Percentiles rank a stretch among this genome's conserved stretches.
phyloP scores from a whole-genome alignment of 2,888 invertebrate genomes.

The Esperia sulphurella region DNA sequence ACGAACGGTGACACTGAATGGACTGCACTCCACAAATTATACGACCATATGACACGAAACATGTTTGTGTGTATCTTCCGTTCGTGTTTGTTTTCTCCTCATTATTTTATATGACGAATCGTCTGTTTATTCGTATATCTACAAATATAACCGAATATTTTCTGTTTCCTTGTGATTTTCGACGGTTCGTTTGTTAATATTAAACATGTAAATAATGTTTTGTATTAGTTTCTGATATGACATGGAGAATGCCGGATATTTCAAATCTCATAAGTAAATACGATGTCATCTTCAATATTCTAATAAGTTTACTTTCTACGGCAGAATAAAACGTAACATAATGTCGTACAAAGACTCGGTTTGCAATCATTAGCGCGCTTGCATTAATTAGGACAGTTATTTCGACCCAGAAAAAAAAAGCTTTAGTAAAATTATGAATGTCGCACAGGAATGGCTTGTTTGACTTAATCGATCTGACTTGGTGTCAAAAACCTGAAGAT shows the following conservation, averaged over 20 bases:
- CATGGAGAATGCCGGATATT: not conserved
- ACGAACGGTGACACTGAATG: slow-evolving; percentile 8
- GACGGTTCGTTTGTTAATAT: not conserved
- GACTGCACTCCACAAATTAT: slow-evolving; percentile 18
- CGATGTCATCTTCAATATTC: too few relatives aligned
- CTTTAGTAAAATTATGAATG: too few relatives aligned
- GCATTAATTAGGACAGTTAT: too few relatives aligned
- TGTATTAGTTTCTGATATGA: not conserved
- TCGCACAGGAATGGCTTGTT: too few relatives aligned
- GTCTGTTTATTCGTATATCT: slow-evolving; percentile 40
- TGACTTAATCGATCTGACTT: too few relatives aligned
- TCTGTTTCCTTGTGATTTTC: slow-evolving; percentile 13
- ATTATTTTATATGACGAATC: slow-evolving; percentile 55
- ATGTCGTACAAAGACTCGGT: too few relatives aligned
- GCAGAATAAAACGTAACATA: too few relatives aligned
- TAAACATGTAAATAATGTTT: not conserved
- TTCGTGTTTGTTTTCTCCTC: slow-evolving; percentile 53
- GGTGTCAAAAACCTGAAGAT: too few relatives aligned
- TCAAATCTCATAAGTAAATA: too few relatives aligned
- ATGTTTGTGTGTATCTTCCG: slow-evolving; percentile 39
- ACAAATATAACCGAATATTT: slow-evolving; percentile 33
- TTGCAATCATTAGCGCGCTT: too few relatives aligned
- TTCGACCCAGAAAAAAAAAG: too few relatives aligned
- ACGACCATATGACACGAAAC: slow-evolving; percentile 7
- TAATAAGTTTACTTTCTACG: too few relatives aligned